A percentile compares a stretch with the other conserved stretches of the same genome.
Evolutionary conservation across 2,113 vertebrate genomes (phyloP).

Genomic region (Sinocyclocheilus maitianheensis): DNA sequence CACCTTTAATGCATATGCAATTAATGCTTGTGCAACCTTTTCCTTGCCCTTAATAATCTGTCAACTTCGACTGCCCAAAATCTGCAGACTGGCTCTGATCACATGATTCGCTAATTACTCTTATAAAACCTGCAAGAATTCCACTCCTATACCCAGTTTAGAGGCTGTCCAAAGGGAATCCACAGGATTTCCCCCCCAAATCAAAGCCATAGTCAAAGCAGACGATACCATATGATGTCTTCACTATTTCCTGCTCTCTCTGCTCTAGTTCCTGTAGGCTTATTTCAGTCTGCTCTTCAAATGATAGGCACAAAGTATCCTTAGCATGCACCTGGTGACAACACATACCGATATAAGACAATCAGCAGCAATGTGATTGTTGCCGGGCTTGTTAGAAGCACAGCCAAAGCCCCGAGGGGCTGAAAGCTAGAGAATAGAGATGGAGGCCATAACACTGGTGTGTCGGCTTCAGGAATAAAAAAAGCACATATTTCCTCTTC

Average conservation of each 20-base stretch:
- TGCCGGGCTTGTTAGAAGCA: conserved; percentile 50
- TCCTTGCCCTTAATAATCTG: not conserved
- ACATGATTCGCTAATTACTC: not conserved
- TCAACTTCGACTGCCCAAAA: not conserved
- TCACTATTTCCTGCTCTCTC: conserved; percentile 3
- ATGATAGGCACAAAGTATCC: conserved; percentile 33
- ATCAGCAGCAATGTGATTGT: conserved; percentile 36
- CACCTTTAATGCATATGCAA: not conserved
- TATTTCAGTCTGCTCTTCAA: conserved; percentile 31
- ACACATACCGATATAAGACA: conserved; percentile 1
- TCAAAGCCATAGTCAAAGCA: conserved; percentile 12
- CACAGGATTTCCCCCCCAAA: not conserved
- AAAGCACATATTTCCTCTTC: conserved; percentile 23
- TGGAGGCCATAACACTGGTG: conserved; percentile 31
- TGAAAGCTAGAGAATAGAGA: conserved; percentile 32
- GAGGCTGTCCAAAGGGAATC: not conserved
- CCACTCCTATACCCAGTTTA: not conserved
- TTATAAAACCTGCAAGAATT: not conserved
- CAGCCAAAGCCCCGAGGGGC: conserved; percentile 46
- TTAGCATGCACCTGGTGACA: conserved; percentile 44
- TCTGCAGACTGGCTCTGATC: not conserved
- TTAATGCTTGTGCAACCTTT: not conserved
- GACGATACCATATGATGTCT: not conserved
- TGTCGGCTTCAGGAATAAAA: conserved; percentile 7
- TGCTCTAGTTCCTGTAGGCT: conserved; percentile 33